Evolutionary conservation across 2,113 vertebrate genomes (phyloP), one percentile per base, ranked within the genome.

Genomic region (Coptodon bakossiorum): DNA sequence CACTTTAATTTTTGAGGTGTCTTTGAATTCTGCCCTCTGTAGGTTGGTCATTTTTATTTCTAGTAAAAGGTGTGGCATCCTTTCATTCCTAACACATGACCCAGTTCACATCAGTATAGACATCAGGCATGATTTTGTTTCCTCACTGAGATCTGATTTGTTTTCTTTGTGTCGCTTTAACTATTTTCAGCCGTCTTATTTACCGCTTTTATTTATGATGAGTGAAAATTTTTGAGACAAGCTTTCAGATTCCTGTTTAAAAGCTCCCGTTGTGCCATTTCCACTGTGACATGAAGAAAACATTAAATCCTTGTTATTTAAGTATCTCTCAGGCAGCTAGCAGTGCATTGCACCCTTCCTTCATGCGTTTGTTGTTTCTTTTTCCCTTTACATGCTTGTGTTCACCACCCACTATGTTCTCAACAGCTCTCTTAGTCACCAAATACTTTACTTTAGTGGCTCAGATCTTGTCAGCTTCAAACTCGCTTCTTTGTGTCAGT

Each of bases 381-480:
- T 53, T 82, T 24, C 36, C 73, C 84, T 80, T 56, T 48, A 50
- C 57, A 81, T 76, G 66, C 53, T 50, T 80, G 81, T 79, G 24
- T 80, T 88, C 86, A 88, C 76, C 91, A 87, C 85, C 91, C 90
- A 82, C 87, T 10, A 50, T 29, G 76, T 81, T 92, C 90, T 57
- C 78, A 27, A n/a, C 82, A 27, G 87, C 81, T 81, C 52, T 76
- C 82, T 91, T 89, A 93, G 91, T 94, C 91, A 90, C 89, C 87
- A 85, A 88, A 91, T 85, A 88, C 87, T 91, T 71, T 40, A 71
- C 84, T n/a, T n/a, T n/a, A n/a, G n/a, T n/a, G n/a, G n/a, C n/a
- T n/a, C n/a, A n/a, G 91, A 93, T 93, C 88, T 85, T 88, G 56
- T 93, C 88, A 71, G 87, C 88, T 88, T 73, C 24, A 84, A 84